phyloP scores from a whole-genome alignment of 2,113 vertebrate genomes.

The Bubalus kerabau region DNA sequence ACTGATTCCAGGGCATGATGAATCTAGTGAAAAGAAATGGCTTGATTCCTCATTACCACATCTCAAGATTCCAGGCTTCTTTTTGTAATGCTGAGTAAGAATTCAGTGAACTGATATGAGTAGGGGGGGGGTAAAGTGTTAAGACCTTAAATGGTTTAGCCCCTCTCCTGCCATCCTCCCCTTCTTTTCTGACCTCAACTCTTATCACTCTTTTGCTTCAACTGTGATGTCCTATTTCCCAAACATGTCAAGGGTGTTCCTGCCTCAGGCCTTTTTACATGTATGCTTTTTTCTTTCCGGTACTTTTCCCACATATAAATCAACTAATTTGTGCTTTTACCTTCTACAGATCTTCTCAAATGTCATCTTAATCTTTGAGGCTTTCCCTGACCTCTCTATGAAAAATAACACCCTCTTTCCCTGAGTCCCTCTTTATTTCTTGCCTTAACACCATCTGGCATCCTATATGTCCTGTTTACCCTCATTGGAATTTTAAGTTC shows the following conservation, averaged over 20 bases:
- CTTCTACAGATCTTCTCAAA: neutral
- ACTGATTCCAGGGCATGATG: neutral
- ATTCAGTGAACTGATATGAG: neutral
- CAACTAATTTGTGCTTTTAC: neutral
- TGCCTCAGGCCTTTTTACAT: no score
- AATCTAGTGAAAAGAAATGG: neutral
- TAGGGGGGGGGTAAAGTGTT: neutral
- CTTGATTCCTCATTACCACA: neutral
- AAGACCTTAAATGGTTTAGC: neutral
- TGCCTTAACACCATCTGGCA: neutral
- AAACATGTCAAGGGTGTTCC: no score
- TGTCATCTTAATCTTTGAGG: neutral
- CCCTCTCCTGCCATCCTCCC: no score
- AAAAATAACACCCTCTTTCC: neutral
- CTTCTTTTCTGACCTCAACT: neutral
- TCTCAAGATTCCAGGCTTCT: neutral
- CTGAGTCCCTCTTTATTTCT: neutral
- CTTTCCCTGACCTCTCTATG: neutral
- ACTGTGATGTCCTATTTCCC: neutral
- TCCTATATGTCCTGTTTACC: neutral
- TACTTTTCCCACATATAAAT: no score
- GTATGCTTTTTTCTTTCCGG: no score
- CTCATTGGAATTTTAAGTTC: neutral
- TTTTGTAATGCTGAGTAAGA: neutral
- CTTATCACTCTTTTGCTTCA: neutral